Percentiles rank a stretch among this genome's conserved stretches.
phyloP scores from a whole-genome alignment of 2,797 vertebrate genomes.

The Onychomys arenicola region DNA sequence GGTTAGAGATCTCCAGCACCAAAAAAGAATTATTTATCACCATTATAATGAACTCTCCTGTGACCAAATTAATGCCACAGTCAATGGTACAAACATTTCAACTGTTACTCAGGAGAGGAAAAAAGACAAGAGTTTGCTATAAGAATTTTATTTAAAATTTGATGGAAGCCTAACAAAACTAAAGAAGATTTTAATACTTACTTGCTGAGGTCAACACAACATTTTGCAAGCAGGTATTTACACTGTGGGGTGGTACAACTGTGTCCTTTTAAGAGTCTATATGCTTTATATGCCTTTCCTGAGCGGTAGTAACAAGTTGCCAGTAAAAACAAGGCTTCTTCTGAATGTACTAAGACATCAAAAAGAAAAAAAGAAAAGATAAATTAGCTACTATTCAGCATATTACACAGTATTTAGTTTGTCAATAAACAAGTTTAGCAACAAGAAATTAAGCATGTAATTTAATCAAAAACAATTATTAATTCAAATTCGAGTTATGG shows the following conservation, averaged over 20 bases:
- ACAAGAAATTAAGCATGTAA: constrained; percentile 53
- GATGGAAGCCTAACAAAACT: constrained; percentile 59
- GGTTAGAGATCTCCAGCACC: neutral
- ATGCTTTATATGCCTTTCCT: constrained; percentile 98
- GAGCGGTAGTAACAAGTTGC: constrained; percentile 99
- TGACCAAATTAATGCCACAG: constrained; percentile 45
- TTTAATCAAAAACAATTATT: constrained; percentile 62
- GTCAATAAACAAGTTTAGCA: constrained; percentile 65
- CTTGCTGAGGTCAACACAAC: constrained; percentile 99
- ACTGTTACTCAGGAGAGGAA: constrained; percentile 59
- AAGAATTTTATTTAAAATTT: constrained; percentile 65
- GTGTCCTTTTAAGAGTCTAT: constrained; percentile 97
- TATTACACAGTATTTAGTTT: constrained; percentile 39
- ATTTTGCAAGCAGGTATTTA: constrained; percentile 98
- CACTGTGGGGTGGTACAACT: constrained; percentile 97
- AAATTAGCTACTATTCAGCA: constrained; percentile 29
- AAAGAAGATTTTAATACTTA: constrained; percentile 86
- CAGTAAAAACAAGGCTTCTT: constrained; percentile 96
- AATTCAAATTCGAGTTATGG: constrained; percentile 59
- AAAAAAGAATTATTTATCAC: neutral
- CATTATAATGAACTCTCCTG: constrained; percentile 36
- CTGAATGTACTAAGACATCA: constrained; percentile 91
- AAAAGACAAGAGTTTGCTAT: constrained; percentile 22
- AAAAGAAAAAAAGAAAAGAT: neutral
- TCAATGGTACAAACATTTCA: constrained; percentile 45